A percentile compares a stretch with the other conserved stretches of the same genome.
Evolutionary conservation across 1,140 invertebrate species (phyloP).

Genomic region (Campoletis sonorensis): DNA sequence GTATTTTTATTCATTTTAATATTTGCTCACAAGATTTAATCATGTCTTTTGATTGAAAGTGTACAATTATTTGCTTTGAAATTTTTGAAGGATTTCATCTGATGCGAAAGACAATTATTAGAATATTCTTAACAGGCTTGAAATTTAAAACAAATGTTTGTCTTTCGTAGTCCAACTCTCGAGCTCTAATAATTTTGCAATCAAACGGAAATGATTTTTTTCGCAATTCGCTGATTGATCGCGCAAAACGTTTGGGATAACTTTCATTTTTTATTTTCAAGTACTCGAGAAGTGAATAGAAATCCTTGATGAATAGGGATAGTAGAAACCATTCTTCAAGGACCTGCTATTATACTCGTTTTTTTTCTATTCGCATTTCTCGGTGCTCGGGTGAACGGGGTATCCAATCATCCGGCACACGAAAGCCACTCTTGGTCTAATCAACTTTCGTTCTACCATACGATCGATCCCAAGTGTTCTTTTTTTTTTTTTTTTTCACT

Average conservation of each 20-base stretch:
- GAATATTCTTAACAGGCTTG: no score
- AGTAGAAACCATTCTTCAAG: not conserved
- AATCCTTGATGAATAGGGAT: constrained; percentile 4
- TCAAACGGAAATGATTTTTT: no score
- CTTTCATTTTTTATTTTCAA: not conserved
- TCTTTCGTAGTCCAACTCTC: no score
- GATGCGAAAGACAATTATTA: no score
- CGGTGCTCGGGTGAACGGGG: constrained; percentile 11
- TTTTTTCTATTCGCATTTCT: constrained; percentile 8
- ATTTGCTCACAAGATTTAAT: no score
- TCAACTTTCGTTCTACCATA: constrained; percentile 25
- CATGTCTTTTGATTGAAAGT: no score
- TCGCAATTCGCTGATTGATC: not conserved
- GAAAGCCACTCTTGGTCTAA: constrained; percentile 20
- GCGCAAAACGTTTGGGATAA: not conserved
- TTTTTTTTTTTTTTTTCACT: not conserved
- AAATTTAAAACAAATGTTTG: no score
- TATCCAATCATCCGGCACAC: constrained; percentile 29
- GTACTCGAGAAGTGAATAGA: not conserved
- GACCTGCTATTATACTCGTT: not conserved
- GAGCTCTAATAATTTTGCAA: no score
- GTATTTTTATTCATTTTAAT: no score
- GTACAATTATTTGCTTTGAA: no score
- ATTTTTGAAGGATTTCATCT: no score
- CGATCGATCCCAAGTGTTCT: constrained; percentile 13